Conservation (phyloP, 2,797 vertebrate genomes). For the Macrochelys suwanniensis region DNA sequence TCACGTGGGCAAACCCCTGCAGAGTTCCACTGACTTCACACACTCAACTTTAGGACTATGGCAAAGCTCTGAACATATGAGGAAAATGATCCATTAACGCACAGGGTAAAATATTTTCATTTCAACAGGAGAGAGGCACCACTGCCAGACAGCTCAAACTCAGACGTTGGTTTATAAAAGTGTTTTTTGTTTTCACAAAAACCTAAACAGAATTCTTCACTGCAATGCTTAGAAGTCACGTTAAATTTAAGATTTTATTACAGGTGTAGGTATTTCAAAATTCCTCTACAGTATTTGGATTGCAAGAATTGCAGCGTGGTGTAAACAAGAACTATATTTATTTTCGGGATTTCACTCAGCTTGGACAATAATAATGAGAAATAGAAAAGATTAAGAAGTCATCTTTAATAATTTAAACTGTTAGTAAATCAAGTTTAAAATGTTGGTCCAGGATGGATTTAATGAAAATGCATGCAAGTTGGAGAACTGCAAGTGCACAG, state of each 20-base stretch:
- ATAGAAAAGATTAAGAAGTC: background rate
- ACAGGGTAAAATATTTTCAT: background rate
- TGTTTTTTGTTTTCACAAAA: background rate
- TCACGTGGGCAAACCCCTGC: background rate
- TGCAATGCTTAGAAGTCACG: background rate
- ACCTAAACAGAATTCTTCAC: background rate
- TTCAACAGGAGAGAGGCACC: background rate
- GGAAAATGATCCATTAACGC: background rate
- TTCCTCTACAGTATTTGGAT: background rate
- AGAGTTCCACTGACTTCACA: background rate
- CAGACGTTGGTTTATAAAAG: background rate
- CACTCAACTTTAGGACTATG: background rate
- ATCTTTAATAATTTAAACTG: background rate
- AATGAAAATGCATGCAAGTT: background rate
- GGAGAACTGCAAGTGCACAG: background rate
- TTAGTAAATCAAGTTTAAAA: background rate
- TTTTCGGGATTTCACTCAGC: background rate
- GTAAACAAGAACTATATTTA: background rate
- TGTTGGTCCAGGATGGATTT: background rate
- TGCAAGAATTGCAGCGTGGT: background rate
- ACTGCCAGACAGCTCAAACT: background rate
- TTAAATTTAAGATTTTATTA: background rate
- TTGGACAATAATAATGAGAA: background rate
- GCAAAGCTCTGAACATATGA: background rate
- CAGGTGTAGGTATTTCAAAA: background rate